Evolutionary conservation across 2,888 invertebrate species (phyloP).

Genomic region (Horisme vitalbata): DNA sequence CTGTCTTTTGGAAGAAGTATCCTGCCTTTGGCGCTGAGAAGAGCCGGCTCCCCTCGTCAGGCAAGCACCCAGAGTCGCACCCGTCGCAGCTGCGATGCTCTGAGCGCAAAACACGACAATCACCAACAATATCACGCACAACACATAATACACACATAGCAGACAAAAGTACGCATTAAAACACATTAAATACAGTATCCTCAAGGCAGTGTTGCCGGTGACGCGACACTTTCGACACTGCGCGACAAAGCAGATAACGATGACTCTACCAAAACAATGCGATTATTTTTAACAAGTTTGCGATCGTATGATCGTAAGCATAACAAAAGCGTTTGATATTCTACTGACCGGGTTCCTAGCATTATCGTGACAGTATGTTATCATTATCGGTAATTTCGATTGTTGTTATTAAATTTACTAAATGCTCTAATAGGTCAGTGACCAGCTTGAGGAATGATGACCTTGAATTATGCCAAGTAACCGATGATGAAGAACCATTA

Average conservation of each 20-base stretch:
- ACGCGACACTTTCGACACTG: constrained; percentile 44
- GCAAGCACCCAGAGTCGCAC: constrained; percentile 82
- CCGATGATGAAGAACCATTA: too few relatives aligned
- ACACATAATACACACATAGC: constrained; percentile 24
- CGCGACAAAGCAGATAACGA: constrained; percentile 36
- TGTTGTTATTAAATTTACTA: not conserved
- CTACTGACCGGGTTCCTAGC: constrained; percentile 21
- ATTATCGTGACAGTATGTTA: constrained; percentile 9
- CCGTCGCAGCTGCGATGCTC: constrained; percentile 82
- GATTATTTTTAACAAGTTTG: constrained; percentile 25
- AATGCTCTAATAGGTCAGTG: too few relatives aligned
- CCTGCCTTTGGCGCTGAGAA: constrained; percentile 83
- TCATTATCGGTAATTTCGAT: not conserved
- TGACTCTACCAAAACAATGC: constrained; percentile 31
- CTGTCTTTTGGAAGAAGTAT: constrained; percentile 76
- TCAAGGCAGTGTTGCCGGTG: constrained; percentile 34
- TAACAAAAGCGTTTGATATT: constrained; percentile 10
- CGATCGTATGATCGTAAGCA: constrained; percentile 19
- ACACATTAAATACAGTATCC: too few relatives aligned
- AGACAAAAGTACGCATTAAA: constrained; percentile 26
- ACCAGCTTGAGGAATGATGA: too few relatives aligned
- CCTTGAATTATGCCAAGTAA: too few relatives aligned
- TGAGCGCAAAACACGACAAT: constrained; percentile 42
- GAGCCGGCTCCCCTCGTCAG: constrained; percentile 80
- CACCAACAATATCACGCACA: constrained; percentile 25